These are phyloP conservation scores for Lasioglossum pauxillum DNA, from an alignment of 2,888 invertebrate genomes.

Conservation along the genomic window DNA sequence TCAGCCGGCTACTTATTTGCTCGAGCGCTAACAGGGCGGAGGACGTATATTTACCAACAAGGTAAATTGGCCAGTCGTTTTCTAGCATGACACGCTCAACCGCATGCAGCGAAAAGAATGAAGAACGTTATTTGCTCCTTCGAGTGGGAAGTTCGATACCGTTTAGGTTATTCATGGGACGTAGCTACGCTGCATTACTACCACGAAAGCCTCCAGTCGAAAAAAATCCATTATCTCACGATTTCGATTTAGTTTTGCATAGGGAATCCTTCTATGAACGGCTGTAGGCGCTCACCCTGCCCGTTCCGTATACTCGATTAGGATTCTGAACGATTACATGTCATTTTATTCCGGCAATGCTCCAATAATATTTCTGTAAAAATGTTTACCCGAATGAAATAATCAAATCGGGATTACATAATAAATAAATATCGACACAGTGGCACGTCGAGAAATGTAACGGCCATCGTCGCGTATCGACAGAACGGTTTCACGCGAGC, in stretches of 20 bases:
- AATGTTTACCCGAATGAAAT: background rate
- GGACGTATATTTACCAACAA: background rate
- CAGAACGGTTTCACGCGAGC: background rate
- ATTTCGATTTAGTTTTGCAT: constrained; percentile 6
- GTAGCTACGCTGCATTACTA: background rate
- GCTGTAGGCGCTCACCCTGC: background rate
- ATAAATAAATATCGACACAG: background rate
- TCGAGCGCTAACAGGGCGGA: too few species aligned
- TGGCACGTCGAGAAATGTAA: background rate
- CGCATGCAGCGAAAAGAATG: background rate
- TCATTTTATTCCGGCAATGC: background rate
- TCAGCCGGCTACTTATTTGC: background rate
- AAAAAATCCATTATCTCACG: background rate
- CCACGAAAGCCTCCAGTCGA: background rate
- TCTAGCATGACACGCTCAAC: background rate
- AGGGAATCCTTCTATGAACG: background rate
- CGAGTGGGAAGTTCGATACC: constrained; percentile 6
- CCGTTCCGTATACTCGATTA: background rate
- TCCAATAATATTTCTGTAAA: background rate
- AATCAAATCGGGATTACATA: background rate
- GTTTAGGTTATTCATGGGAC: background rate
- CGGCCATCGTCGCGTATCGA: background rate
- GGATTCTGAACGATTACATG: background rate
- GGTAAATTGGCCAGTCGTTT: background rate
- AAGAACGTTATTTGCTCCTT: background rate